Base-by-base conservation (phyloP, 30 jellyfish, hydroid and myxozoan genomes). In the Aurelia aurita region DNA sequence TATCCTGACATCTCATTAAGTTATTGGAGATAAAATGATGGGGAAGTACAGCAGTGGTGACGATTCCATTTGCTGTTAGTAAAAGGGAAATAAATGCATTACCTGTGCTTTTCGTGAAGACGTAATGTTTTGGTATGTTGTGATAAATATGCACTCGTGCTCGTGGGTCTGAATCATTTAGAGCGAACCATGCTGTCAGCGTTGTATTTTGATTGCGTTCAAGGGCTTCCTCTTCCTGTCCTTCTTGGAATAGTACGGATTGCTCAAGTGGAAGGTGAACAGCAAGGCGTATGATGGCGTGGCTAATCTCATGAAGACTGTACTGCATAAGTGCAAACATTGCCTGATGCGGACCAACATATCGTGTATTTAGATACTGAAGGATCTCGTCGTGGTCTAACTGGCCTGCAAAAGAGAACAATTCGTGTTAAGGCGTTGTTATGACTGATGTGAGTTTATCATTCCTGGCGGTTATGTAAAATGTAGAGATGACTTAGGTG, bases 181-280 rank as follows among this genome's bases (percentile, higher is more conserved):
- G 76, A 35, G 23, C 58, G 47, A 75, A 86, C 89, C 85, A 86
- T 32, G 92, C 96, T 27, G 87, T 61, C 22, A 86, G 96, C 13
- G 87, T 31, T 21, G 96, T 74, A 31, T 53, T 46, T 45, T 45
- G 13, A 18, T 31, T 65, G 19, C 21, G 49, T 6, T 74, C 69
- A 16, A 86, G 65, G 45, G 91, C 96, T 2, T n/a, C 34, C 16
- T 32, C 90, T 58, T 79, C 96, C 8, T 79, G 80, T 6, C 96
- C 96, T 23, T 58, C 92, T 18, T 85, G 39, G 72, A 87, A 82
- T 53, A 44, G 39, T 1, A 82, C 84, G 23, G 19, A 39, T 45
- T 87, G 86, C 49, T 67, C 31, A 31, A 58, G 60, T 46, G 96
- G 96, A n/a, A 80, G 93, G 61, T 87, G 96, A 39, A 87, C 70